phyloP scores from a whole-genome alignment of 1,140 invertebrate genomes.

The Drosophila sp. region DNA sequence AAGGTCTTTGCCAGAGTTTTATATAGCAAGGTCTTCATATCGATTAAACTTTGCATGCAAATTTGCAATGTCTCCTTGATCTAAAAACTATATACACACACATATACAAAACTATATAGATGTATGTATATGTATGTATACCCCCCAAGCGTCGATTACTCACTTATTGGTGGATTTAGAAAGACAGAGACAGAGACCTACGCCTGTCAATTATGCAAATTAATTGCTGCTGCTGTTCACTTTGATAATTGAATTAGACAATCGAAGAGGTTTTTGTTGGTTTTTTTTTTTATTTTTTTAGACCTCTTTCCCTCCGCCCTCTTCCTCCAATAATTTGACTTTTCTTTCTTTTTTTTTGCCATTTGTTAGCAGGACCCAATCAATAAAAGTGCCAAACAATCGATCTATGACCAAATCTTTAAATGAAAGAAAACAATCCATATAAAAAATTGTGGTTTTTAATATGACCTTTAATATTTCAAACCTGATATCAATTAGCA shows the following conservation, averaged over 20 bases:
- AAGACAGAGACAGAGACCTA: constrained; percentile 25
- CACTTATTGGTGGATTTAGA: constrained; percentile 30
- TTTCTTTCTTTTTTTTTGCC: too few relatives aligned
- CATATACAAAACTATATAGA: not conserved
- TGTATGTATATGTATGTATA: not conserved
- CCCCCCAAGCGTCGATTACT: constrained; percentile 26
- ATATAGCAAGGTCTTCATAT: constrained; percentile 65
- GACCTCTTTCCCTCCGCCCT: not conserved
- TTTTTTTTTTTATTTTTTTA: not conserved
- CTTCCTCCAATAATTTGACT: too few relatives aligned
- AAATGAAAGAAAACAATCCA: too few relatives aligned
- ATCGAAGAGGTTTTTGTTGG: constrained; percentile 7
- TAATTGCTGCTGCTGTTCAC: constrained; percentile 40
- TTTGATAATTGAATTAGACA: constrained; percentile 38
- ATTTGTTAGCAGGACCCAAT: too few relatives aligned
- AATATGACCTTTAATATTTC: too few relatives aligned
- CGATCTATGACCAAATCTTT: too few relatives aligned
- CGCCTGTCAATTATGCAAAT: constrained; percentile 68
- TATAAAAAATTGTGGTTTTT: too few relatives aligned
- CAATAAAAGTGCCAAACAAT: too few relatives aligned
- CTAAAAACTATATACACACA: constrained; percentile 47
- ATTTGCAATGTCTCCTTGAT: constrained; percentile 79
- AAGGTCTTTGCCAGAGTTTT: constrained; percentile 41
- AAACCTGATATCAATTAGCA: too few relatives aligned
- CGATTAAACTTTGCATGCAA: constrained; percentile 78